These are phyloP conservation scores for Corythornis cristatus DNA, from an alignment of 2,113 vertebrate genomes.

Conservation along the genomic window DNA sequence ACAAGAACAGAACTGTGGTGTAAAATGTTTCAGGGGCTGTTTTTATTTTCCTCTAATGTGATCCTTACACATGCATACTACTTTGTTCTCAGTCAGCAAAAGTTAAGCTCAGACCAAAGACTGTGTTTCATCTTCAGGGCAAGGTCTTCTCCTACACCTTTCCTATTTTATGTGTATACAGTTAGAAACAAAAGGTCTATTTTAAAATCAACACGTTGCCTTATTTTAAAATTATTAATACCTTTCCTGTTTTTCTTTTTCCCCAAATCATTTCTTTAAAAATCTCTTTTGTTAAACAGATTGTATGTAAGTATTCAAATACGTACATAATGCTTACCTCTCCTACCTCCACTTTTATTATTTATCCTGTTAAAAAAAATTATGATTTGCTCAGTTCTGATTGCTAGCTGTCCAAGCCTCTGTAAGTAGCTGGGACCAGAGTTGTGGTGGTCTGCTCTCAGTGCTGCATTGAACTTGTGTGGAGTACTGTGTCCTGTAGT, in stretches of 20 bases:
- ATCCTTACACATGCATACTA: neutral
- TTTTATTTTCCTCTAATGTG: neutral
- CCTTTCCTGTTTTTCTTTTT: neutral
- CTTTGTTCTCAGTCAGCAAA: neutral
- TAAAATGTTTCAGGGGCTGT: neutral
- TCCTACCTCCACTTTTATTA: neutral
- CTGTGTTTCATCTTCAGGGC: neutral
- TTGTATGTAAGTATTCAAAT: neutral
- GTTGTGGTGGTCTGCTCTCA: neutral
- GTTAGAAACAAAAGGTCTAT: neutral
- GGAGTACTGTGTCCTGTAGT: neutral
- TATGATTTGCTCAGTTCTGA: neutral
- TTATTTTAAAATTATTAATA: neutral
- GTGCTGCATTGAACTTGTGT: rapidly evolving
- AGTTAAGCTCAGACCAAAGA: neutral
- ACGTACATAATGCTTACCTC: neutral
- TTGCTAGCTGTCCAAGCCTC: neutral
- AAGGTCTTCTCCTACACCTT: neutral
- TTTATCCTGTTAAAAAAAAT: neutral
- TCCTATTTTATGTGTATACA: neutral
- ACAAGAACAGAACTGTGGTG: neutral
- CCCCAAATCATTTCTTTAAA: neutral
- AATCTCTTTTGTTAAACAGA: neutral
- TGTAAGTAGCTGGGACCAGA: neutral
- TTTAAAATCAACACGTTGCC: neutral